phyloP scores from a whole-genome alignment of 1,140 invertebrate genomes.

The Leptopilina boulardi region DNA sequence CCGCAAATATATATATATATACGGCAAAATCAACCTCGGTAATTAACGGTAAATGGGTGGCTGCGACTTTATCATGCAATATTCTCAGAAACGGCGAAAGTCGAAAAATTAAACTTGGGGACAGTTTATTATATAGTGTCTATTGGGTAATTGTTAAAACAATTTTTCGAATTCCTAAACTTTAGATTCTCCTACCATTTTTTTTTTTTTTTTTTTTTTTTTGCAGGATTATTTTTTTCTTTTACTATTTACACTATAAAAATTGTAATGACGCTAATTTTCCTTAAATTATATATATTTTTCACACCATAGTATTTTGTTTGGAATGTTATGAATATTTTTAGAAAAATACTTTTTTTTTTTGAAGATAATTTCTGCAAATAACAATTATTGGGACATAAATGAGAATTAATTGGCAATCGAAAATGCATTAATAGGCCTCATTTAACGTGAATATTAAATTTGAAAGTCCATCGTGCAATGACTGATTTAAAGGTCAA shows the following conservation, averaged over 20 bases:
- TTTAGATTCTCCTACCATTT: neutral
- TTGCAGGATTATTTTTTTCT: too few species aligned
- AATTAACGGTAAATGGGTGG: too few species aligned
- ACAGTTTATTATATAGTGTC: neutral
- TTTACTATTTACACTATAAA: too few species aligned
- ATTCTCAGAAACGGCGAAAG: neutral
- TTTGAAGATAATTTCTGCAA: too few species aligned
- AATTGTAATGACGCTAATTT: too few species aligned
- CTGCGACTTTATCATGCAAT: neutral
- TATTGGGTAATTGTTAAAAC: neutral
- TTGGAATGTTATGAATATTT: too few species aligned
- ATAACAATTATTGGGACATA: neutral
- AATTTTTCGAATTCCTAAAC: neutral
- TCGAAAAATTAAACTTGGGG: neutral
- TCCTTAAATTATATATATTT: too few species aligned
- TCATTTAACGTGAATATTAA: neutral
- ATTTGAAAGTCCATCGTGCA: neutral
- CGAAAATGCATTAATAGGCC: neutral
- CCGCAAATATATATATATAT: too few species aligned
- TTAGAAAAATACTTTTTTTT: too few species aligned
- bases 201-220: too few species aligned
- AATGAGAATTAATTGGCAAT: neutral
- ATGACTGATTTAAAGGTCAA: slow-evolving; percentile 5
- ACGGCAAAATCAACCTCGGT: too few species aligned
- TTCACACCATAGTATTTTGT: too few species aligned